These are phyloP conservation scores for Trichopria drosophilae DNA, from an alignment of 2,888 invertebrate species.

Conservation along the genomic window DNA sequence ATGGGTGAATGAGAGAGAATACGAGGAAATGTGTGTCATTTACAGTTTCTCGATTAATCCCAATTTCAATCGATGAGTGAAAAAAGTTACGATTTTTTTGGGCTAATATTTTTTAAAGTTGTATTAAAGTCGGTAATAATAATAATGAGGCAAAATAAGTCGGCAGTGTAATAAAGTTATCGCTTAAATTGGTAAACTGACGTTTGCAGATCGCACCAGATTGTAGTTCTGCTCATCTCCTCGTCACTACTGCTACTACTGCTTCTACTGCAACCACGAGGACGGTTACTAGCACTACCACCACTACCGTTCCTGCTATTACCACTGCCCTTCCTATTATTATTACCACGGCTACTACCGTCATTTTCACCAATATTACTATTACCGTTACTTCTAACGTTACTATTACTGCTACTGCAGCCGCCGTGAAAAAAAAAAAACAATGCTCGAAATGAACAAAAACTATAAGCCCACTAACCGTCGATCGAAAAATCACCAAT, in stretches of 20 bases:
- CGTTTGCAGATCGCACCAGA: conserved; percentile 59
- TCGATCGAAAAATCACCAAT: conserved; percentile 47
- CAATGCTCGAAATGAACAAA: conserved; percentile 53
- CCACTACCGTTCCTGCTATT: conserved; percentile 40
- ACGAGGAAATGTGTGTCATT: conserved; percentile 9
- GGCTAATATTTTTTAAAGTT: neutral
- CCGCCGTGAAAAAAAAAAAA: conserved; percentile 56
- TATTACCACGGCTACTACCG: conserved; percentile 44
- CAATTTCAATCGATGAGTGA: neutral
- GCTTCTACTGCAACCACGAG: conserved; percentile 26
- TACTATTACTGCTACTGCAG: conserved; percentile 53
- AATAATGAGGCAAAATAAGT: conserved; percentile 41
- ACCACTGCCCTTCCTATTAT: conserved; percentile 45
- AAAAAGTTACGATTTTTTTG: neutral
- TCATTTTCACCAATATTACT: conserved; percentile 35
- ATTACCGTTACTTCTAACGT: conserved; percentile 44
- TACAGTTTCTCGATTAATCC: neutral
- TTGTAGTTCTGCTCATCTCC: conserved; percentile 58
- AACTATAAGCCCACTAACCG: conserved; percentile 58
- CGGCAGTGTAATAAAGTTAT: conserved; percentile 48
- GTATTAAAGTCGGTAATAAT: conserved; percentile 26
- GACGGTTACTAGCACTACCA: too few relatives aligned
- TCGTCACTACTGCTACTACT: conserved; percentile 51
- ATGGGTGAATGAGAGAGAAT: conserved; percentile 2
- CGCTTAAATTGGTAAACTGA: conserved; percentile 57